These are phyloP conservation scores for Halcyon malimbica DNA, from an alignment of 2,113 vertebrate species.

Conservation along the genomic window DNA sequence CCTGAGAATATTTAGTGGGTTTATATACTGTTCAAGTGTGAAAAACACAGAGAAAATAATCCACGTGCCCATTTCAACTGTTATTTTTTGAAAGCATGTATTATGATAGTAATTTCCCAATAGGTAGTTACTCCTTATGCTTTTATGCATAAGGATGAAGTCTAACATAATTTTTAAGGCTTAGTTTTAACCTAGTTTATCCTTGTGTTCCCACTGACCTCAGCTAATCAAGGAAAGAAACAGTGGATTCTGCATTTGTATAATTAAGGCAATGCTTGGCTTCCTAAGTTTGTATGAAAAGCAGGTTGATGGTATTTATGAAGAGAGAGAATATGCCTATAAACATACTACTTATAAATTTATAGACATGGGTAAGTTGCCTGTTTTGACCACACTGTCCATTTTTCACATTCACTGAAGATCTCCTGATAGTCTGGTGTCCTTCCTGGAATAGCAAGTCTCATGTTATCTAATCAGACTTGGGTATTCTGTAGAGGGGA, in stretches of 20 bases:
- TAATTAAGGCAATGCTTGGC: background rate
- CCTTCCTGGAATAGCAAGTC: constrained; percentile 5
- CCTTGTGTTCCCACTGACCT: background rate
- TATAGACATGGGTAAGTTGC: background rate
- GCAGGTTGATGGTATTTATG: background rate
- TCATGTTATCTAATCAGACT: constrained; percentile 21
- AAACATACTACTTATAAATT: background rate
- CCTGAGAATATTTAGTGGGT: background rate
- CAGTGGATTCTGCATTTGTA: background rate
- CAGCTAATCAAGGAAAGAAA: background rate
- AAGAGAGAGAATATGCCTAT: background rate
- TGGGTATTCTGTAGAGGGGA: constrained; percentile 25
- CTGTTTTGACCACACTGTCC: background rate
- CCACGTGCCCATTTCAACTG: background rate
- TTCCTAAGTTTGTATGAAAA: background rate
- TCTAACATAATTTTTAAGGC: background rate
- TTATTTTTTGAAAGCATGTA: background rate
- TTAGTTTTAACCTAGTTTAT: background rate
- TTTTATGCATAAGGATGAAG: background rate
- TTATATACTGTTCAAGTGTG: background rate
- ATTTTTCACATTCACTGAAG: constrained; percentile 19
- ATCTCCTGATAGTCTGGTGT: constrained; percentile 5
- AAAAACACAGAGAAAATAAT: background rate
- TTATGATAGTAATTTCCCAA: background rate
- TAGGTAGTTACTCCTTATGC: background rate